Evolutionary conservation across 2,113 vertebrate genomes (phyloP).

Genomic region (Nicator chloris): DNA sequence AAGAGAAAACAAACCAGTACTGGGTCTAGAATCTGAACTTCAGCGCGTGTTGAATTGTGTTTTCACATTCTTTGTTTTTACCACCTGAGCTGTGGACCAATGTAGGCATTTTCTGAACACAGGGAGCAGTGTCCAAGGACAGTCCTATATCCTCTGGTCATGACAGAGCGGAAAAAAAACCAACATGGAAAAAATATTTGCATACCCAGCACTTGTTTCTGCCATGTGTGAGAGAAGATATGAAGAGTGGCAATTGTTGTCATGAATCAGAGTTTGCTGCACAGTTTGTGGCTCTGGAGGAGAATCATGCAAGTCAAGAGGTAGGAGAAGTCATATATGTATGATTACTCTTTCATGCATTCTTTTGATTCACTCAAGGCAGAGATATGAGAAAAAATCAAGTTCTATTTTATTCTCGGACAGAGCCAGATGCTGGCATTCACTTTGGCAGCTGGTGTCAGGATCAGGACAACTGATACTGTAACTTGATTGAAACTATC

Average conservation of each 20-base stretch:
- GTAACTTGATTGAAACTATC: not conserved
- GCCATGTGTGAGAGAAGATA: not conserved
- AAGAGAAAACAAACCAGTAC: not conserved
- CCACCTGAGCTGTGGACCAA: not conserved
- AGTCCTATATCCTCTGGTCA: not conserved
- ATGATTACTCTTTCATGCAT: not conserved
- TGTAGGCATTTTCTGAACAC: not conserved
- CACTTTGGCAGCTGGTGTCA: not conserved
- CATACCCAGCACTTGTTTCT: not conserved
- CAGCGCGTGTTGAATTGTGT: not conserved
- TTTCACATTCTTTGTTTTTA: conserved; percentile 7
- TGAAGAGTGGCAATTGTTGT: not conserved
- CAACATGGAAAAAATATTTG: not conserved
- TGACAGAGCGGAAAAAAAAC: not conserved
- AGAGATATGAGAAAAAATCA: not conserved
- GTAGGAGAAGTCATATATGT: not conserved
- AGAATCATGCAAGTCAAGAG: not conserved
- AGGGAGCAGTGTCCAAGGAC: not conserved
- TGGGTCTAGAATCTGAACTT: not conserved
- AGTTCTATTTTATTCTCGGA: not conserved
- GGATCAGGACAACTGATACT: not conserved
- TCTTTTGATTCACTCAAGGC: not conserved
- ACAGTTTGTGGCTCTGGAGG: not conserved
- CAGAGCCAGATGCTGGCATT: not conserved
- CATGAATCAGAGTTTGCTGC: not conserved